These are phyloP conservation scores for Pseudoips prasinana DNA, from an alignment of 2,888 invertebrate genomes.

Conservation along the genomic window DNA sequence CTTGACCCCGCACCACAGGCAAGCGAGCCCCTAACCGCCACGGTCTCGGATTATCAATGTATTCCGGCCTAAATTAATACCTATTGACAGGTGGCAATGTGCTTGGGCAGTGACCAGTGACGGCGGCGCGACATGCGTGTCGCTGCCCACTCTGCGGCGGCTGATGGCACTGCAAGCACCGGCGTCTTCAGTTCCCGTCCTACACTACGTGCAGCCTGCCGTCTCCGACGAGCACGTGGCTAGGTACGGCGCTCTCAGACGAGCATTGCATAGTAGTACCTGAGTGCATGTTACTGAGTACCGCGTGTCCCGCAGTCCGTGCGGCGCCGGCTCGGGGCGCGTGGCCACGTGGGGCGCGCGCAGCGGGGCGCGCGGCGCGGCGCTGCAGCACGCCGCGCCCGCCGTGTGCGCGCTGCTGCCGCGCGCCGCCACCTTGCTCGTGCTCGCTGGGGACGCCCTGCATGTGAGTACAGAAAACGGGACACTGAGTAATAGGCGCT, in stretches of 20 bases:
- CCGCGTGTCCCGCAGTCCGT: slow-evolving; percentile 18
- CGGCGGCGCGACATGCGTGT: slow-evolving; percentile 44
- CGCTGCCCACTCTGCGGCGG: slow-evolving; percentile 44
- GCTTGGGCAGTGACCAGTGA: slow-evolving; percentile 48
- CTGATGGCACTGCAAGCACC: slow-evolving; percentile 34
- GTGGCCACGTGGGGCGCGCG: slow-evolving; percentile 16
- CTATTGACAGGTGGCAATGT: slow-evolving; percentile 40
- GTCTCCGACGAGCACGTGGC: slow-evolving; percentile 37
- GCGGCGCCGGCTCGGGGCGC: slow-evolving; percentile 18
- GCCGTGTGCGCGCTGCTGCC: slow-evolving; percentile 24
- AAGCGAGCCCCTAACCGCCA: neutral
- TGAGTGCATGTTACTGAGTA: neutral
- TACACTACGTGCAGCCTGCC: slow-evolving; percentile 46
- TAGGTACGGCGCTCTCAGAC: too few species aligned
- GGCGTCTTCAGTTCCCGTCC: slow-evolving; percentile 10
- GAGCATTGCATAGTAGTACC: neutral
- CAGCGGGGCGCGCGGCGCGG: slow-evolving; percentile 13
- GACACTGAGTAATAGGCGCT: too few species aligned
- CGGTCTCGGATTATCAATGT: neutral
- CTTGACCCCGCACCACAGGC: slow-evolving; percentile 42
- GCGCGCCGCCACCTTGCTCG: slow-evolving; percentile 24
- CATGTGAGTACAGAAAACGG: slow-evolving; percentile 31
- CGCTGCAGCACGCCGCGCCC: slow-evolving; percentile 8
- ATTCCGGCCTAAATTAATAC: neutral
- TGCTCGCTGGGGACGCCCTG: slow-evolving; percentile 31